These are phyloP conservation scores for Laothoe populi DNA, from an alignment of 2,888 invertebrate genomes.

Conservation along the genomic window DNA sequence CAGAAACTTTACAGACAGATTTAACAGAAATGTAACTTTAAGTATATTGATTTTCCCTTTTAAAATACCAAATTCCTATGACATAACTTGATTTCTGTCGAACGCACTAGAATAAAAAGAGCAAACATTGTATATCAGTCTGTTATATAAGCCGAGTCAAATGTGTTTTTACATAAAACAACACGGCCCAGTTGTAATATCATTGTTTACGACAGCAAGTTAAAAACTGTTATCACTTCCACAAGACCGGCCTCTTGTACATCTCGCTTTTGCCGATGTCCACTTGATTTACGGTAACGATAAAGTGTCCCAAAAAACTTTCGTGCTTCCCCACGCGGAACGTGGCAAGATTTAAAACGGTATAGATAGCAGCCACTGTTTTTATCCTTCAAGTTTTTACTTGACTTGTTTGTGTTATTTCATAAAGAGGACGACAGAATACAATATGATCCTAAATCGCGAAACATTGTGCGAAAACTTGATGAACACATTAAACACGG, in stretches of 20 bases:
- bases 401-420: constrained; percentile 2
- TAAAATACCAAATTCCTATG: too few relatives aligned
- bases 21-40: too few relatives aligned
- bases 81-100: neutral
- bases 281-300: constrained; percentile 78
- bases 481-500: constrained; percentile 20
- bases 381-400: constrained; percentile 27
- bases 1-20: too few relatives aligned
- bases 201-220: constrained; percentile 66
- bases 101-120: neutral
- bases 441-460: neutral
- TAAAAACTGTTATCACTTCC: constrained; percentile 72
- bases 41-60: too few relatives aligned
- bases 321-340: constrained; percentile 55
- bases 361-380: constrained; percentile 49
- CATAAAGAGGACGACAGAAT: neutral
- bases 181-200: constrained; percentile 50
- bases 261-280: constrained; percentile 68
- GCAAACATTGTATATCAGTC: neutral
- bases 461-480: constrained; percentile 10
- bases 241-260: constrained; percentile 60
- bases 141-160: neutral
- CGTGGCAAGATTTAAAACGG: constrained; percentile 74
- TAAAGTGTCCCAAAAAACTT: constrained; percentile 77
- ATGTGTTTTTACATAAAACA: constrained; percentile 3